Evolutionary conservation across 1,140 invertebrate genomes (phyloP).

Genomic region (Drosophila dunni): DNA sequence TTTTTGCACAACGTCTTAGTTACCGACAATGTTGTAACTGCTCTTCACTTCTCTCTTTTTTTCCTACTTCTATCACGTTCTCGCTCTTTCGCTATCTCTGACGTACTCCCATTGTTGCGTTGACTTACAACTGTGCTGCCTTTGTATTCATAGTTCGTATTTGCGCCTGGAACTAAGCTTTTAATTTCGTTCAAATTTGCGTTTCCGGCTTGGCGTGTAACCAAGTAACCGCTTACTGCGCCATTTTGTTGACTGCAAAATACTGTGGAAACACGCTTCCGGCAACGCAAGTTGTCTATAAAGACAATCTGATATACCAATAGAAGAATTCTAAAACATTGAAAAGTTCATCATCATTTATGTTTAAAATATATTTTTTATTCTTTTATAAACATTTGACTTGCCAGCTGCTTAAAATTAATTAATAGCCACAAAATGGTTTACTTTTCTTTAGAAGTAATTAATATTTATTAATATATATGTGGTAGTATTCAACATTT

Average conservation of each 20-base stretch:
- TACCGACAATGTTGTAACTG: slow-evolving; percentile 19
- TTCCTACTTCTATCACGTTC: background rate
- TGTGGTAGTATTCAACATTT: background rate
- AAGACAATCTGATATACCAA: slow-evolving; percentile 17
- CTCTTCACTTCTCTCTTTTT: slow-evolving; percentile 7
- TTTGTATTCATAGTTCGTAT: slow-evolving; percentile 25
- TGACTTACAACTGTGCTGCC: slow-evolving; percentile 3
- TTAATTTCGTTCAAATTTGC: slow-evolving; percentile 54
- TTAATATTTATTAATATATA: no score
- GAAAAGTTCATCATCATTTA: no score
- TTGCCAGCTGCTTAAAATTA: background rate
- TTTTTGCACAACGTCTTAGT: slow-evolving; percentile 52
- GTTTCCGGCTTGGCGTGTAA: slow-evolving; percentile 38
- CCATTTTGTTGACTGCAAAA: slow-evolving; percentile 19
- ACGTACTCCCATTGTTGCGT: background rate
- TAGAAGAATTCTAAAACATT: background rate
- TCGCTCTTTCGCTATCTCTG: background rate
- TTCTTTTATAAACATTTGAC: no score
- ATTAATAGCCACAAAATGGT: slow-evolving; percentile 1
- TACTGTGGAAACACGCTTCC: slow-evolving; percentile 17
- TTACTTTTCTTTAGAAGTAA: no score
- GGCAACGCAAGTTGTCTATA: slow-evolving; percentile 6
- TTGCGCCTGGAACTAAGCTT: slow-evolving; percentile 31
- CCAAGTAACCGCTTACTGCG: slow-evolving; percentile 38
- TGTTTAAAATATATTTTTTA: no score